A percentile compares a stretch with the other conserved stretches of the same genome.
Conservation (phyloP, 2,888 invertebrate species). For the Metopia argyrocephala region DNA sequence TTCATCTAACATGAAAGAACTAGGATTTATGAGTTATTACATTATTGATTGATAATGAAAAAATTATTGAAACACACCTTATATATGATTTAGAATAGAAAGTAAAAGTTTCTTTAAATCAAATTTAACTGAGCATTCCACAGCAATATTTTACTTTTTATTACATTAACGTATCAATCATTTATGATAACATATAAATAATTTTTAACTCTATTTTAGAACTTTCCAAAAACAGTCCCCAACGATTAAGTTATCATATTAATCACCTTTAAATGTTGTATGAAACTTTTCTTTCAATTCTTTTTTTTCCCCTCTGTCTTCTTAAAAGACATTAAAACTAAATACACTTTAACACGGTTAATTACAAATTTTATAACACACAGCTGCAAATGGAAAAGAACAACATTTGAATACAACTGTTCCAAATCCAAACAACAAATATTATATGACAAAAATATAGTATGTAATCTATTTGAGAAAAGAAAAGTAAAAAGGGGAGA, state of each 20-base stretch:
- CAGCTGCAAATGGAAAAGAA: conserved; percentile 71
- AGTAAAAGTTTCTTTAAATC: too few species aligned
- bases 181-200: conserved; percentile 22
- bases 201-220: conserved; percentile 10
- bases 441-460: background rate
- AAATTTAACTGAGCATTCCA: too few species aligned
- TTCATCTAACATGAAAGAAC: too few species aligned
- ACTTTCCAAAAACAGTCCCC: conserved; percentile 33
- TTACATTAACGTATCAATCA: conserved; percentile 24
- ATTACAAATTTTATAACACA: conserved; percentile 75
- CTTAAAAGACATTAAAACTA: conserved; percentile 55
- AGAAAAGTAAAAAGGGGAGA: conserved; percentile 31
- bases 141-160: background rate
- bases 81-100: too few species aligned
- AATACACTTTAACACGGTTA: conserved; percentile 75
- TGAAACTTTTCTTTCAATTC: conserved; percentile 5
- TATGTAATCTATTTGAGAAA: background rate
- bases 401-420: conserved; percentile 13
- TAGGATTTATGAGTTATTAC: too few species aligned
- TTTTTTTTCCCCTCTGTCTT: background rate
- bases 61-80: too few species aligned
- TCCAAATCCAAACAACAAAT: background rate
- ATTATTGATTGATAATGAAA: too few species aligned
- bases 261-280: conserved; percentile 41
- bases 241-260: conserved; percentile 54